A percentile compares a stretch with the other conserved stretches of the same genome.
phyloP scores from a whole-genome alignment of 2,888 invertebrate species.

The Parochlus steinenii region DNA sequence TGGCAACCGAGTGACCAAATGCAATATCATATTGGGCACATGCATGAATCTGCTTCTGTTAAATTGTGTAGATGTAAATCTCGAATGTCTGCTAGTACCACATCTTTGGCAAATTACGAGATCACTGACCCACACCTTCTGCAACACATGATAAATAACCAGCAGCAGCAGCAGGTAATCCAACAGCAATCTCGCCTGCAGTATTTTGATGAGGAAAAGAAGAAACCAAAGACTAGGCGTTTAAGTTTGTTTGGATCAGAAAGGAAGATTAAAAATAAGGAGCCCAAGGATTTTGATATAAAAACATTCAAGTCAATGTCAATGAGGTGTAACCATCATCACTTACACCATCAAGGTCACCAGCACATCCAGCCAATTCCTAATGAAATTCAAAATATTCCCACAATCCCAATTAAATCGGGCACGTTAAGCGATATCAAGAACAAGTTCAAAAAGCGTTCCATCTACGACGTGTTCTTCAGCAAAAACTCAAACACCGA shows the following conservation, averaged over 20 bases:
- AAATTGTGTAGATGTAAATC: conserved; percentile 10
- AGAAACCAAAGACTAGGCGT: conserved; percentile 9
- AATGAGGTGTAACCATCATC: conserved; percentile 14
- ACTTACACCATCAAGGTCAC: conserved; percentile 8
- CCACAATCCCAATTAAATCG: no score
- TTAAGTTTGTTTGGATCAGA: conserved; percentile 10
- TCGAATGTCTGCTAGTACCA: conserved; percentile 3
- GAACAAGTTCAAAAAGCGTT: conserved; percentile 13
- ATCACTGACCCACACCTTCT: conserved; percentile 7
- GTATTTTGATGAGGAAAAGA: conserved; percentile 12
- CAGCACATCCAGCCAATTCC: conserved; percentile 10
- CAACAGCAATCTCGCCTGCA: conserved; percentile 11
- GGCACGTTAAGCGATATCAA: no score
- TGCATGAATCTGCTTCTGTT: conserved; percentile 12
- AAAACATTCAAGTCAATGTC: conserved; percentile 17
- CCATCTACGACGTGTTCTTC: conserved; percentile 11
- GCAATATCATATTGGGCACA: conserved; percentile 33
- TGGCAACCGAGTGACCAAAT: conserved; percentile 36
- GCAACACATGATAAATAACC: background rate
- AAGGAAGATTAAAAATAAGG: conserved; percentile 11
- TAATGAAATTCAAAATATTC: conserved; percentile 10
- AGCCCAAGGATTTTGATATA: conserved; percentile 14
- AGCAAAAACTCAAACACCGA: conserved; percentile 12
- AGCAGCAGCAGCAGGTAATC: conserved; percentile 7
- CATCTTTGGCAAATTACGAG: conserved; percentile 9